Conservation (phyloP, 2,113 vertebrate genomes). For the Heteronetta atricapilla region DNA sequence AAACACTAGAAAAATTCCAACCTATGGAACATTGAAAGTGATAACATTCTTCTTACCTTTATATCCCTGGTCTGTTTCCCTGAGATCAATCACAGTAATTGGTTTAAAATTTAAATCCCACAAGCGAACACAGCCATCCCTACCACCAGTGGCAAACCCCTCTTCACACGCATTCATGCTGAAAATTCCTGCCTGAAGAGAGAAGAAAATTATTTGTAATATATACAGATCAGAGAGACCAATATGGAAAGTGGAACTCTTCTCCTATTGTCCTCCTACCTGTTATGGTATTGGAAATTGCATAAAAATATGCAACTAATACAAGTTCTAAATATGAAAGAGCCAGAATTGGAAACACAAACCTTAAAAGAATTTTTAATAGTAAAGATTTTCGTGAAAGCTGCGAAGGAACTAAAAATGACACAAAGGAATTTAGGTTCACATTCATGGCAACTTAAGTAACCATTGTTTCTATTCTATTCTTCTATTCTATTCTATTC, state of each 20-base stretch:
- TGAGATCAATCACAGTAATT: constrained; percentile 99
- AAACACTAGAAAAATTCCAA: background rate
- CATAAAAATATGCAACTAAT: background rate
- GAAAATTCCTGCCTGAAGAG: constrained; percentile 96
- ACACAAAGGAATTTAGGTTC: background rate
- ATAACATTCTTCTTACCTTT: constrained; percentile 86
- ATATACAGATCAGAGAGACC: background rate
- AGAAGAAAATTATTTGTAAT: constrained; percentile 41
- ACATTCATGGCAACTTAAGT: background rate
- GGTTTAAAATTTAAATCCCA: constrained; percentile 99
- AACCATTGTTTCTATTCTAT: background rate
- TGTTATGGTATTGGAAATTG: background rate
- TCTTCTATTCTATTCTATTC: too few species aligned
- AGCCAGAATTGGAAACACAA: background rate
- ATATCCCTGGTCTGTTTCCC: constrained; percentile 99
- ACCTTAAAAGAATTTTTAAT: background rate
- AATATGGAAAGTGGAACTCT: background rate
- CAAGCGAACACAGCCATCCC: constrained; percentile 95
- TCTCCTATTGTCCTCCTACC: background rate
- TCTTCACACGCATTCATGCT: constrained; percentile 99
- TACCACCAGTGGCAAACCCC: constrained; percentile 96
- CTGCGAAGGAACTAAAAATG: background rate
- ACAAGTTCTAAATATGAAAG: background rate
- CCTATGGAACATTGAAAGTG: background rate
- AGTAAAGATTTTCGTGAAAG: background rate